Evolutionary conservation across 2,888 invertebrate species (phyloP), one percentile per base, ranked within the genome.

Genomic region (Sesamia inferens): DNA sequence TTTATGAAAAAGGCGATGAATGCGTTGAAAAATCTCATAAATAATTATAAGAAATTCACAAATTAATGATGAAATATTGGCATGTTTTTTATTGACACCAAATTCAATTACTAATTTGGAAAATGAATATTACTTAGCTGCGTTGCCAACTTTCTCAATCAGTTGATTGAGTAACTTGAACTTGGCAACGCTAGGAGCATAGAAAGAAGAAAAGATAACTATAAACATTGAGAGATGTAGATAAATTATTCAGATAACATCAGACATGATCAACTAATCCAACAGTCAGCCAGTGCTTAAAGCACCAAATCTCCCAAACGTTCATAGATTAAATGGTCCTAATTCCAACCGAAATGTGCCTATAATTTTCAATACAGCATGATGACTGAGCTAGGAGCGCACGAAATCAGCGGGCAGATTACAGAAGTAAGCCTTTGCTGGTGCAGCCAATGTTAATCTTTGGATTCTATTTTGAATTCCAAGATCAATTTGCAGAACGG

Each of bases 401-500:
- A 59, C 14, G 63, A 62, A 82, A 82, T 74, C 83, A 66, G 62
- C 71, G 19, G 8, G 22, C 58, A 79, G 65, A 74, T 79, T 79
- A 68, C 70, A 70, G 62, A 71, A 22, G 48, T 61, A 73, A 68
- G 58, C 69, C 57, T 68, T n/a, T 48, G 47, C 59, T 31, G 16
- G 48, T 57, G 44, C 64, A 73, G n/a, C 61, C 47, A n/a, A 64
- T 68, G 54, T 70, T 73, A 82, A 78, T 67, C 63, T n/a, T n/a
- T 14, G 47, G 39, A 58, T 65, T 14, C 31, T 11, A 62, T 78
- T 71, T 64, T 11, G 24, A n/a, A 51, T 55, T 48, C 42, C 48
- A 22, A 79, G n/a, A 74, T 51, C 80, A 77, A 65, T 79, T 74
- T 73, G 1, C 22, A 47, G 39, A 59, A 55, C 13, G n/a, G 10